Evolutionary conservation across 2,797 vertebrate species (phyloP), one percentile per base, ranked within the genome.

Genomic region (Pyrocephalus nanus): DNA sequence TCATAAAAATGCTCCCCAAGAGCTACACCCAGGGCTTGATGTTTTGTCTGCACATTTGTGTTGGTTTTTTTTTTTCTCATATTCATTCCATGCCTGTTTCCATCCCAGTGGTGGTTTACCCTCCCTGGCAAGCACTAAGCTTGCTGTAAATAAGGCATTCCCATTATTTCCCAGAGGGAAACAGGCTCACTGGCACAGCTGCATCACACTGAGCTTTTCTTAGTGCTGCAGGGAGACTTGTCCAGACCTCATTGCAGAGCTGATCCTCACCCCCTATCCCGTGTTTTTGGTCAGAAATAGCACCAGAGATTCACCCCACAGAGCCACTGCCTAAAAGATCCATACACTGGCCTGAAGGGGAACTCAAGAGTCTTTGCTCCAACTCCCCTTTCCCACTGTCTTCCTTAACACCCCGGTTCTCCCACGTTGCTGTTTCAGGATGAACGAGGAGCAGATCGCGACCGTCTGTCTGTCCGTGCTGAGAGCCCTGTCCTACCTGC

Each of bases 371-470:
- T 51, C n/a, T 32, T 15, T 0, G 0, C 18, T 38, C 29, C 72
- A 29, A 4, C 19, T 69, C 21, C 54, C 16, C 22, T 40, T 60
- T 12, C 26, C 81, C 3, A 0, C n/a, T 11, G 6, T 6, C 29
- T 34, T 26, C 2, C 1, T 29, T 34, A 32, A 26, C 5, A 0
- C 79, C 78, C 5, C 22, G 29, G 0, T 29, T 73, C 29, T 30
- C 15, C 29, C 18, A 34, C 92, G 11, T 86, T 91, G 90, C 55
- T 67, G 90, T 97, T 97, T 32, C 97, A 99, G 99, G 98, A 99
- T 99, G 99, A 99, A 99, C 14, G 99, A 99, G 98, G 99, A 99
- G 95, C 99, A 99, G 98, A 99, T 99, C 40, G 99, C 99, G 10
- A 99, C 99, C 0, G 99, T 99, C 78, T 99, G 99, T 95, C 87